A percentile compares a stretch with the other conserved stretches of the same genome.
Evolutionary conservation across 2,113 vertebrate species (phyloP).

Genomic region (Vicugna pacos): DNA sequence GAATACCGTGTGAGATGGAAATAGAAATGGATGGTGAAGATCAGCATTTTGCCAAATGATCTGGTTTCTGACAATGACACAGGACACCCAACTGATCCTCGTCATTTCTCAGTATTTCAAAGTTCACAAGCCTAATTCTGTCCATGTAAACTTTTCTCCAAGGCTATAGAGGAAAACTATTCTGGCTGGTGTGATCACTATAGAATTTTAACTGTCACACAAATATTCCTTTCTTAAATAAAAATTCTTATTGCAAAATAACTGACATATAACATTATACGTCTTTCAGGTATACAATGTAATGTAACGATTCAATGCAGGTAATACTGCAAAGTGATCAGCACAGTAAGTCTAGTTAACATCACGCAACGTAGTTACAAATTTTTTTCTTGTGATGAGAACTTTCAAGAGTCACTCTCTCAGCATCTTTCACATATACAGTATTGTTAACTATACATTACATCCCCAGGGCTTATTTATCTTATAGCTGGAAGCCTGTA

Average conservation of each 20-base stretch:
- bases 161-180: background rate
- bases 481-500: background rate
- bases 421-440: background rate
- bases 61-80: background rate
- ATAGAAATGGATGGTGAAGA: background rate
- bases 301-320: background rate
- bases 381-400: background rate
- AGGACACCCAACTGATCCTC: background rate
- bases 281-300: background rate
- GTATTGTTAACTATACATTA: background rate
- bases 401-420: background rate
- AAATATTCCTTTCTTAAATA: background rate
- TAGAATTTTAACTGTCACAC: background rate
- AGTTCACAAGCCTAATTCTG: background rate
- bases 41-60: background rate
- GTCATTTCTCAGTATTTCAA: conserved; percentile 1
- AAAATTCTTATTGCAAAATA: background rate
- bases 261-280: background rate
- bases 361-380: background rate
- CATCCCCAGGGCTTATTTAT: background rate
- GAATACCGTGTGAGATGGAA: background rate
- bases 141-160: background rate
- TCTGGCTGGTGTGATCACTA: background rate
- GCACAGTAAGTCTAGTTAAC: background rate
- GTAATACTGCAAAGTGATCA: background rate